Conservation (phyloP, 2,113 vertebrate genomes). For the Ailuropoda melanoleuca region DNA sequence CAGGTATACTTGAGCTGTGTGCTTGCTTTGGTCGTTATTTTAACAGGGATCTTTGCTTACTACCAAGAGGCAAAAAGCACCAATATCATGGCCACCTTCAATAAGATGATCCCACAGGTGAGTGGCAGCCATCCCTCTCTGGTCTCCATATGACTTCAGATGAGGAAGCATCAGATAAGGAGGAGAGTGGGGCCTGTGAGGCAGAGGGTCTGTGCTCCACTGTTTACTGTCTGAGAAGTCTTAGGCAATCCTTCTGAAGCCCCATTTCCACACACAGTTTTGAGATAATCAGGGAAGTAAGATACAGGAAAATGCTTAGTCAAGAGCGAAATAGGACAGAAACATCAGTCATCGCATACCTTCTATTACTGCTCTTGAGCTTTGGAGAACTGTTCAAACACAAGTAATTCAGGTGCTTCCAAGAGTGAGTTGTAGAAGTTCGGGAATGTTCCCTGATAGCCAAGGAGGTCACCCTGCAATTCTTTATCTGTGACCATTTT, state of each 20-base stretch:
- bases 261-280: neutral
- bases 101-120: constrained; percentile 90
- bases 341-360: rapidly evolving
- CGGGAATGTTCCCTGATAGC: neutral
- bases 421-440: neutral
- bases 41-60: constrained; percentile 89
- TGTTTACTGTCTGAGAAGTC: neutral
- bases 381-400: neutral
- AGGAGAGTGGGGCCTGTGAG: neutral
- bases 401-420: neutral
- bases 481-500: neutral
- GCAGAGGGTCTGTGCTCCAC: neutral
- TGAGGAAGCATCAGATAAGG: neutral
- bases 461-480: neutral
- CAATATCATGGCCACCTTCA: constrained; percentile 90
- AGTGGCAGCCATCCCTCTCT: constrained; percentile 49
- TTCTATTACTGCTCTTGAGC: neutral
- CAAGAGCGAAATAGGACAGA: neutral
- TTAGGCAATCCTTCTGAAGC: neutral
- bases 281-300: neutral
- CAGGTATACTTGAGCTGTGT: constrained; percentile 88
- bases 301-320: neutral
- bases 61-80: constrained; percentile 91
- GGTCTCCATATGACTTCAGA: neutral
- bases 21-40: constrained; percentile 85